Evolutionary conservation across 2,113 vertebrate genomes (phyloP), one percentile per base, ranked within the genome.

Genomic region (Ranitomeya imitator): DNA sequence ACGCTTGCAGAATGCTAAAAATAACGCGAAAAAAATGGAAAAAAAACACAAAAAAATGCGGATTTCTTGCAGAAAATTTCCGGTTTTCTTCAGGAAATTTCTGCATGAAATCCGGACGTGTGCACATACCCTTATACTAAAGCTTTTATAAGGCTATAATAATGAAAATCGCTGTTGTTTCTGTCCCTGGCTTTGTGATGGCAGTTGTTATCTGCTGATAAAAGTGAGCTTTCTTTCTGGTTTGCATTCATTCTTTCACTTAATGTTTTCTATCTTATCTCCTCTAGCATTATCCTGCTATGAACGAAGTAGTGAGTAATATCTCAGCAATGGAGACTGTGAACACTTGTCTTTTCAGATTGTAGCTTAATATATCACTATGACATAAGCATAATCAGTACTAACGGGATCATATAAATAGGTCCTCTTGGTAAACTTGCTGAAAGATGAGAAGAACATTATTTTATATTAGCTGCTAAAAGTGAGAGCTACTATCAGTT

Each of bases 321-420:
- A 80, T 60, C 55, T 59, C 79, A 80, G 21, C 19, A 10, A 21
- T 80, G 79, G 57, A 60, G 79, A 15, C 23, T 10, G 8, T 60
- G 79, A 60, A 60, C 79, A 80, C 79, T 80, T 60, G 79, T 80
- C 79, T 80, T 60, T 61, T 19, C 59, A 63, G 79, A 51, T 83
- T 37, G 31, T 65, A 12, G 10, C 80, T 65, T 83, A 65, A 51
- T 83, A 67, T 51, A 67, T 67, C 31, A 82, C 18, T 19, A 82
- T 78, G 14, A 67, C 45, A 83, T 26, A 69, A 45, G 19, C 19
- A 23, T 51, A n/a, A 81, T 65, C 60, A 65, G 37, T 83, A 31
- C 31, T 83, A 83, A 83, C 37, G 16, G 31, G 31, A 63, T 61
- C 26, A 10, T 15, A 82, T 82, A 82, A 45, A 37, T 18, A 63